Evolutionary conservation across 2,113 vertebrate species (phyloP), one percentile per base, ranked within the genome.

Genomic region (Alectura lathami): DNA sequence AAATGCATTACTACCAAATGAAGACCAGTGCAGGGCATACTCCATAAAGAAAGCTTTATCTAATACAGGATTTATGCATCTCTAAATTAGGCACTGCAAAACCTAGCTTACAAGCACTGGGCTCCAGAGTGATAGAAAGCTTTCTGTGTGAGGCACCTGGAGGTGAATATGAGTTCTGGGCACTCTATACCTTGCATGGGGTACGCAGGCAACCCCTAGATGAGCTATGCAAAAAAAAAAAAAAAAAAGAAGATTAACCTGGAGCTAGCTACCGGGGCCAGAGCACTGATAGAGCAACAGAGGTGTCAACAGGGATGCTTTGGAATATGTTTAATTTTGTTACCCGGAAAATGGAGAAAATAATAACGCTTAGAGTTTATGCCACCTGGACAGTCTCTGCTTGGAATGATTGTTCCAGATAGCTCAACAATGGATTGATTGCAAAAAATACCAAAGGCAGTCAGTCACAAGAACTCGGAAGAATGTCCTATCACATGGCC

Each of bases 81-180:
- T 85, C 84, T 91, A 88, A 84, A 57, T 93, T 69, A 83, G 62
- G 89, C 62, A 82, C 18, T 68, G 78, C 27, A 12, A 85, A 89
- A 75, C 10, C 24, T 27, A 38, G 17, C 48, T 54, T 16, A 64
- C n/a, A 88, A 17, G 26, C 56, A 59, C 66, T 16, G 38, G 23
- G 27, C 47, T 87, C n/a, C 82, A n/a, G 29, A 66, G 29, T 3
- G 5, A n/a, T 16, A 0, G 3, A 67, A 59, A 59, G 27, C 17
- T 72, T 53, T 56, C 23, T 22, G 30, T 7, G 48, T 47, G 27
- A 93, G 32, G 36, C 17, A 74, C 21, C 63, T 42, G 40, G 30
- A 80, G 27, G 57, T n/a, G 26, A 13, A 26, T 26, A 0, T 8
- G 20, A 59, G 17, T 50, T 82, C 56, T 60, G 72, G 36, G 43